Percentiles rank a stretch among this genome's conserved stretches.
Evolutionary conservation across 2,797 vertebrate species (phyloP).

Genomic region (Lutjanus argentimaculatus): DNA sequence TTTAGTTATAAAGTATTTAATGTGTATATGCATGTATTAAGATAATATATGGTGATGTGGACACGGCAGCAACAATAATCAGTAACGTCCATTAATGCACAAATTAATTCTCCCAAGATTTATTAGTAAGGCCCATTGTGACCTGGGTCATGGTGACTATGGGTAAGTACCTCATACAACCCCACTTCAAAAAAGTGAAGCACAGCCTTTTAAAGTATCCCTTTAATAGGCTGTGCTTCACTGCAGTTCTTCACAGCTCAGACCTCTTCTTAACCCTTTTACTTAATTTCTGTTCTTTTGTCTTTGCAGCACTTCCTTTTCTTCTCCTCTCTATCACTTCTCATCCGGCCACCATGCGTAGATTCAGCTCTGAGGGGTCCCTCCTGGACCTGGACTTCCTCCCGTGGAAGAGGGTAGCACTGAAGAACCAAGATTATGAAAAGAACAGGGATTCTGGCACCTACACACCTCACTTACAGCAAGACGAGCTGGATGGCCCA

Average conservation of each 20-base stretch:
- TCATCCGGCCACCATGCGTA: slow-evolving; percentile 71
- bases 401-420: slow-evolving; percentile 69
- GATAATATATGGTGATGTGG: no score
- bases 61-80: no score
- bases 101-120: no score
- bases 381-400: slow-evolving; percentile 84
- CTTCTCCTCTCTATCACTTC: not conserved
- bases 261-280: not conserved
- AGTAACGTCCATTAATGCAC: no score
- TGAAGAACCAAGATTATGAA: slow-evolving; percentile 36
- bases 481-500: not conserved
- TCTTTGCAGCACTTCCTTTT: slow-evolving; percentile 18
- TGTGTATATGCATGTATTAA: no score
- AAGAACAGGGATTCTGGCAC: slow-evolving; percentile 17
- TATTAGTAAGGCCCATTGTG: no score
- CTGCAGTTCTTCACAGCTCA: slow-evolving; percentile 6
- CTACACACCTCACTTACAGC: slow-evolving; percentile 15
- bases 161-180: no score
- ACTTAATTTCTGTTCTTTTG: not conserved
- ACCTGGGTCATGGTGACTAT: no score
- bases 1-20: no score
- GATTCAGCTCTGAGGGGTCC: slow-evolving; percentile 87
- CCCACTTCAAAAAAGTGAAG: no score
- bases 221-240: slow-evolving; percentile 13
- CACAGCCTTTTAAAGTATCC: no score